Conservation (phyloP, 2,113 vertebrate species). For the Phalacrocorax aristotelis region DNA sequence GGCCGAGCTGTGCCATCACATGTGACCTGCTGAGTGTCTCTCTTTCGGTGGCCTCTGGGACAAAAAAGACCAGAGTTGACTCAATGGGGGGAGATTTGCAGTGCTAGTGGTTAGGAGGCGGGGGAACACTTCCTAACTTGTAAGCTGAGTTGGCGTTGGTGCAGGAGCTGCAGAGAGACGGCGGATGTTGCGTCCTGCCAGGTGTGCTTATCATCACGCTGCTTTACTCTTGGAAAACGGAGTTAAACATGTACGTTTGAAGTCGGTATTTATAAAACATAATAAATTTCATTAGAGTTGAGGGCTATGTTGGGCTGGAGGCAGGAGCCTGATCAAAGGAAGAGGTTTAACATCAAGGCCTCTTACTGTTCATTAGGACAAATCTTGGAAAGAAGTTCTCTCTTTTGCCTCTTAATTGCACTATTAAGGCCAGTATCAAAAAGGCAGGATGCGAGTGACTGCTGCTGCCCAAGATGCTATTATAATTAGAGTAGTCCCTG, state of each 20-base stretch:
- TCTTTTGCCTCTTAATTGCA: slow-evolving; percentile 1
- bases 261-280: not conserved
- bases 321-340: not conserved
- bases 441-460: slow-evolving; percentile 26
- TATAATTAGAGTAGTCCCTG: slow-evolving; percentile 52
- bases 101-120: too few species aligned
- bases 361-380: not conserved
- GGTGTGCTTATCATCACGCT: not conserved
- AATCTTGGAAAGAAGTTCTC: not conserved
- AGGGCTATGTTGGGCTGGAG: not conserved
- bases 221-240: not conserved
- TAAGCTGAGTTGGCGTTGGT: not conserved
- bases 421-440: not conserved
- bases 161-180: not conserved
- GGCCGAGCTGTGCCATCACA: fast-evolving
- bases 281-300: not conserved
- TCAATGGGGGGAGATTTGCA: not conserved
- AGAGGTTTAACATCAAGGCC: not conserved
- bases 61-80: not conserved
- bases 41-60: not conserved
- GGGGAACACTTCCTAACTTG: not conserved
- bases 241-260: not conserved
- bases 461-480: slow-evolving; percentile 34
- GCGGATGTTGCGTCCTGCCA: not conserved
- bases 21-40: not conserved